Base-by-base conservation (phyloP, 2,113 vertebrate species). In the Agapornis roseicollis region DNA sequence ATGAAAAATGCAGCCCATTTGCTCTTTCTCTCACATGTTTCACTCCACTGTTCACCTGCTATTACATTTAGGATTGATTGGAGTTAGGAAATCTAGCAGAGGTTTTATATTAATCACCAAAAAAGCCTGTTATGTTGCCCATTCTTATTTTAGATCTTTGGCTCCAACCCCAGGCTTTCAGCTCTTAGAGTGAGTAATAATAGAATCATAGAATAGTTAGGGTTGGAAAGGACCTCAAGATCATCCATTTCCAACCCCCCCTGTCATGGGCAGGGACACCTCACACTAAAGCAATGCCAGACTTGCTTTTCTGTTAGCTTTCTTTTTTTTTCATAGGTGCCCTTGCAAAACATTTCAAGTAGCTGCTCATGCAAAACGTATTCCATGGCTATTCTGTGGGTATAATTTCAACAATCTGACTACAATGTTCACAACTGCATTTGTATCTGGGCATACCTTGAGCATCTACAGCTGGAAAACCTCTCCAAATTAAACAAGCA, bases 71-170 rank as follows among this genome's bases (percentile, higher is more conserved):
- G 60, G 61, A 39, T 37, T 64, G 55, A 73, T 46, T 35, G 22
- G 42, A 81, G 25, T 68, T 71, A 78, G 39, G 22, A 89, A 81
- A 52, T 78, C 73, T 79, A 81, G 44, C 28, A 74, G 80, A 78
- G 22, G 56, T 15, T 81, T 79, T 78, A 14, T 65, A 79, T 69
- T 81, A 81, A 42, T 79, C 91, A 89, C 29, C 42, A 55, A 39
- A 77, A 93, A 80, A 81, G 37, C 42, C n/a, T 79, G 50, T 53
- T 90, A 44, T 7, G 44, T 49, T 94, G 60, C 72, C 80, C 23
- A 28, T 73, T 93, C 93, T 80, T 96, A 91, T 92, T 94, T 87
- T 63, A 93, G 86, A 89, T 66, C 88, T 86, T 79, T 85, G 93
- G 90, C 90, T 93, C 37, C 53, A 76, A 35, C 52, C 41, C 60